Evolutionary conservation across 2,113 vertebrate species (phyloP).

Genomic region (Numida meleagris): DNA sequence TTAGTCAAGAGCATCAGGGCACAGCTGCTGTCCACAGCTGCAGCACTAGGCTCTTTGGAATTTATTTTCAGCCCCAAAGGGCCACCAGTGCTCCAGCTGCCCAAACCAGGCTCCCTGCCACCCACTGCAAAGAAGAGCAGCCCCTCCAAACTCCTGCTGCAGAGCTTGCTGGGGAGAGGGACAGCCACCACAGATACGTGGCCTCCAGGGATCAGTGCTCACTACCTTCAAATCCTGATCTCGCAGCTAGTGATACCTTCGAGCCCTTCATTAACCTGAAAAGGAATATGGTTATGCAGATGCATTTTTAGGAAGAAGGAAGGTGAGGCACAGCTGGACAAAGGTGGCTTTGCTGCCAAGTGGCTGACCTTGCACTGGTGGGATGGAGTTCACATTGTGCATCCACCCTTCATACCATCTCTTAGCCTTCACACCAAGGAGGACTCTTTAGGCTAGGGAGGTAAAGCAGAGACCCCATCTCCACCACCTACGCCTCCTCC

Average conservation of each 20-base stretch:
- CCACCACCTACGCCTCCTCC: background rate
- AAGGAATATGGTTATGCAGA: background rate
- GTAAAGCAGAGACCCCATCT: background rate
- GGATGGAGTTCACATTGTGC: background rate
- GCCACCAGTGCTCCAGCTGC: background rate
- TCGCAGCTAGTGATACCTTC: background rate
- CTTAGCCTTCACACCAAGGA: background rate
- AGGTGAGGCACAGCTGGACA: background rate
- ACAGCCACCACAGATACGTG: background rate
- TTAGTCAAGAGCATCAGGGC: background rate
- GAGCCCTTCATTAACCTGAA: background rate
- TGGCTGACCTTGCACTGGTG: background rate
- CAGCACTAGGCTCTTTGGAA: background rate
- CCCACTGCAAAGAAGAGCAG: background rate
- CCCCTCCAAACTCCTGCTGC: fast-evolving
- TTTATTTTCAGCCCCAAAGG: background rate
- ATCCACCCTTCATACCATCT: background rate
- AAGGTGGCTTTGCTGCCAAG: background rate
- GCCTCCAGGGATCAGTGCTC: background rate
- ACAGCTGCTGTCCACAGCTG: background rate
- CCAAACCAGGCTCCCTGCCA: fast-evolving
- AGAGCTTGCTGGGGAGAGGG: background rate
- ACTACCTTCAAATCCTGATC: background rate
- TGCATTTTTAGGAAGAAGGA: background rate
- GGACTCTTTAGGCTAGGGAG: background rate